Base-by-base conservation (phyloP, 1,140 invertebrate genomes). In the Lepidurus couesii region DNA sequence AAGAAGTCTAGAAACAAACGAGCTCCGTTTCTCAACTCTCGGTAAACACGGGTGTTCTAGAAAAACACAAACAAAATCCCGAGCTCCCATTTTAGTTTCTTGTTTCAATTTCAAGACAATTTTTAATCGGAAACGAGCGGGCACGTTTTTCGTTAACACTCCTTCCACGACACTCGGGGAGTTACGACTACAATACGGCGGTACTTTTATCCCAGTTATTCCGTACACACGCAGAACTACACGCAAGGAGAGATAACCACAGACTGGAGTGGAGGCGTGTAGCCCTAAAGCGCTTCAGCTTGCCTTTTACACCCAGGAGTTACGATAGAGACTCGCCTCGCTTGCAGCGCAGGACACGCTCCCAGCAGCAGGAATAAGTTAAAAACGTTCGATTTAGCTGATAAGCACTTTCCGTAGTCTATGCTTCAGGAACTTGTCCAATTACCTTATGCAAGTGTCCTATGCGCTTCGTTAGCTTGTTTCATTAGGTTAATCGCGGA, bases 221-320 rank as follows among this genome's bases (percentile, higher is more conserved):
- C 34, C 34, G 53, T 21, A 65, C 53, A 16, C 53, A 34, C 13
- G 21, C 7, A 65, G 53, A 16, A 65, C 53, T 16, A 65, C 53
- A 65, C 53, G 9, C 53, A 1, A 65, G 53, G 53, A 9, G 21
- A 65, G 53, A n/a, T 65, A 65, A 65, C 53, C 53, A 21, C 53
- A 65, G 16, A 65, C 53, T 65, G 53, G n/a, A 13, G 53, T 65
- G 53, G 53, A 65, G 53, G 53, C 13, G 53, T 65, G 53, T 0
- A 65, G 53, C 53, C 53, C 53, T 65, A 11, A 65, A 13, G 53
- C 53, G 53, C 53, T 65, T 16, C 53, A 65, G 53, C 53, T 65
- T 65, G 53, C 53, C 53, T 65, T 65, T 9, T 65, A 13, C 53
- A 16, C 34, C 34, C 34, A 34, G 34, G 34, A 3, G 34, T 34